Base-by-base conservation (phyloP, 2,888 invertebrate species). In the Aleiodes leptofemur region DNA sequence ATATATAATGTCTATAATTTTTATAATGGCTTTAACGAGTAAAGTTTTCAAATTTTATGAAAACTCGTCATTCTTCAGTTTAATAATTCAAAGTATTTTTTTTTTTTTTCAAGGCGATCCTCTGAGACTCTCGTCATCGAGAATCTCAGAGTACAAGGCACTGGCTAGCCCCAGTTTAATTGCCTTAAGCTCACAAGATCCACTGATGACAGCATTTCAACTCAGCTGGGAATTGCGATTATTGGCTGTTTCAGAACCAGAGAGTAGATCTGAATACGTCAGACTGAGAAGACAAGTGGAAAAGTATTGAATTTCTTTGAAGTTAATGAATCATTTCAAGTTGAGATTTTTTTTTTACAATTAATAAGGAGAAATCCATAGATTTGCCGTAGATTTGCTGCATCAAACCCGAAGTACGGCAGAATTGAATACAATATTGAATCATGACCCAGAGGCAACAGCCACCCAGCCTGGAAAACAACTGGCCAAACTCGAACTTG, bases 141-240 rank as follows among this genome's bases (percentile, higher is more conserved):
- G 98, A 31, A 94, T 98, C 69, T 98, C 98, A 87, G 96, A 97
- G 83, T 98, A 98, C 90, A 93, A 95, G 78, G 98, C 98, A 0
- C 90, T 98, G 72, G 95, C 98, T 0, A 97, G 97, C 85, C 97
- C 98, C 0, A 98, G 98, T 0, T 93, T 98, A 69, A 98, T 98
- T 80, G 97, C 97, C 0, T 91, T 98, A 50, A 97, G 97, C 48
- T 97, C 97, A 8, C 94, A 93, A 75, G 98, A 98, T 90, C 98
- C 98, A 0, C 93, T 98, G 72, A 91, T 98, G 80, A 98, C 98
- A 0, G 96, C 98, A 14, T 98, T 98, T 88, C 96, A 98, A 88
- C 91, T 98, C 64, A 97, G 97, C 73, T 98, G 97, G 97, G 98
- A 99, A 85, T 91, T 99, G 34, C 92, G 96, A 79, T 94, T 96